Percentiles rank a stretch among this genome's conserved stretches.
These are phyloP conservation scores for Limnephilus marmoratus DNA, from an alignment of 2,888 invertebrate species.

Conservation along the genomic window DNA sequence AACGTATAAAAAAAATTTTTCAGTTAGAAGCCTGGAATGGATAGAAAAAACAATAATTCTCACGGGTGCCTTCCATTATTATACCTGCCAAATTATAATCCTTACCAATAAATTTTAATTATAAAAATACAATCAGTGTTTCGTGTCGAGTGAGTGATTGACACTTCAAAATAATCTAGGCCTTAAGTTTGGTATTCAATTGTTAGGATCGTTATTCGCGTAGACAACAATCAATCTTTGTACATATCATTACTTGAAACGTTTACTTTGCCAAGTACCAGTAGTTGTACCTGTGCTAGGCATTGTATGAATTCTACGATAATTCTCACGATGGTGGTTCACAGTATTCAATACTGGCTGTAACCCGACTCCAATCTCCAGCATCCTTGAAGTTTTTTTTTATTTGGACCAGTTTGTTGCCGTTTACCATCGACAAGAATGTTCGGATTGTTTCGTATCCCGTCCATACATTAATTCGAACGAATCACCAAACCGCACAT, in stretches of 20 bases:
- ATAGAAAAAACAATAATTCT: background rate
- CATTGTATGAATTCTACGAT: conserved; percentile 3
- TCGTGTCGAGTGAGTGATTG: background rate
- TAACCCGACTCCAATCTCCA: conserved; percentile 39
- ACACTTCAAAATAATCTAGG: background rate
- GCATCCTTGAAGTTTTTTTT: conserved; percentile 40
- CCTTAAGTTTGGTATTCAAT: background rate
- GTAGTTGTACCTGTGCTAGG: background rate
- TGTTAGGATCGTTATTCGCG: background rate
- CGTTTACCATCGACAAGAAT: conserved; percentile 38
- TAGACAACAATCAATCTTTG: background rate
- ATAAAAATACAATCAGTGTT: background rate
- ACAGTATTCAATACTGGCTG: background rate
- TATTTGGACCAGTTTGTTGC: conserved; percentile 40
- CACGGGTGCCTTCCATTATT: background rate
- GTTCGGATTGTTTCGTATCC: conserved; percentile 22
- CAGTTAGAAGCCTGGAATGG: no score
- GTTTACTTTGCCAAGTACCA: background rate
- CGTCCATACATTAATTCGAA: background rate
- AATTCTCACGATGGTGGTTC: conserved; percentile 14
- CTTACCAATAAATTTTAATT: background rate
- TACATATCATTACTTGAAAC: background rate
- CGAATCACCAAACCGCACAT: conserved; percentile 23
- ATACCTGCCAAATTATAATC: background rate
- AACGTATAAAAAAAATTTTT: no score